Conservation (phyloP, 2,113 vertebrate genomes). For the Brienomyrus longianalis region DNA sequence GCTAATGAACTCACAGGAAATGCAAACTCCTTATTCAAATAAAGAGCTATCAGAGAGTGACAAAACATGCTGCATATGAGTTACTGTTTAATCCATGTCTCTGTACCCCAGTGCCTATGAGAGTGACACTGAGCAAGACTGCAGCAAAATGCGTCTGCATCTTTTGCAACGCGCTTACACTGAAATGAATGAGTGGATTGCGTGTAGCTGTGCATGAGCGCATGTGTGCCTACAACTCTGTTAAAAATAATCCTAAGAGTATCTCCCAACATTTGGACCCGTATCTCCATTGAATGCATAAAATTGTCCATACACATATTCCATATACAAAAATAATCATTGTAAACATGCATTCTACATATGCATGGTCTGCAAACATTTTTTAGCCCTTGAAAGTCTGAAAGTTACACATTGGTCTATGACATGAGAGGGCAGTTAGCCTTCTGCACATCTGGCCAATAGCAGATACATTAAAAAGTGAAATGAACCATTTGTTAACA, state of each 20-base stretch:
- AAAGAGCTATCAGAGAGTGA: not conserved
- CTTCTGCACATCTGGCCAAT: not conserved
- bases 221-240: not conserved
- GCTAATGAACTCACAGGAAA: not conserved
- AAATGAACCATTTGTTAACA: not conserved
- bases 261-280: not conserved
- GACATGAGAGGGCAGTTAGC: not conserved
- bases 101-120: not conserved
- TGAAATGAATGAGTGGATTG: not conserved
- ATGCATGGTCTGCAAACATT: not conserved
- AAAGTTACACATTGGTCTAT: not conserved
- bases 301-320: not conserved
- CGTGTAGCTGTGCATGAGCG: not conserved
- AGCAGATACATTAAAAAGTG: not conserved
- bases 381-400: not conserved
- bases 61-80: not conserved
- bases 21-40: constrained; percentile 3
- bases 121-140: not conserved
- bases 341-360: not conserved
- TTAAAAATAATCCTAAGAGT: not conserved
- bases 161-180: not conserved
- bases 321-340: not conserved
- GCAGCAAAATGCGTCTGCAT: not conserved
- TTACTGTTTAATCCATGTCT: not conserved
- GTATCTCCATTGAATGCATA: not conserved